phyloP scores from a whole-genome alignment of 2,888 invertebrate genomes.

The Abrostola tripartita region DNA sequence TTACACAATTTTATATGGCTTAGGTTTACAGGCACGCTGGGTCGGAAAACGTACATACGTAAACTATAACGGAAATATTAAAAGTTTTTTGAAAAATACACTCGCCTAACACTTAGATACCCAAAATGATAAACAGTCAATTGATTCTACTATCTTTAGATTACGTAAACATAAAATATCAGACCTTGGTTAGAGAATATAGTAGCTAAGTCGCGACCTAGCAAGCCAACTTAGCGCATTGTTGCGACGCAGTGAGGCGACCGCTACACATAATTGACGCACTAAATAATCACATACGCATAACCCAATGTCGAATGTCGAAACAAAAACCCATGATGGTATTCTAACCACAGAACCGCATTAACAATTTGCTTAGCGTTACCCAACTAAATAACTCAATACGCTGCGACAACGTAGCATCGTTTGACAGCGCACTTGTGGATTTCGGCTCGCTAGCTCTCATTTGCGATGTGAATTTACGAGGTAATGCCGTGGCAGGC shows the following conservation, averaged over 20 bases:
- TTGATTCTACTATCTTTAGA: not conserved
- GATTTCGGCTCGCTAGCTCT: slow-evolving; percentile 59
- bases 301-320: slow-evolving; percentile 36
- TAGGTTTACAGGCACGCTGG: slow-evolving; percentile 25
- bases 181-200: slow-evolving; percentile 13
- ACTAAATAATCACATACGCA: slow-evolving; percentile 50
- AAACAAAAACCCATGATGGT: slow-evolving; percentile 47
- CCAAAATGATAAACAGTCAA: not conserved
- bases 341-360: slow-evolving; percentile 49
- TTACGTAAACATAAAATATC: slow-evolving; percentile 2
- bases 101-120: not conserved
- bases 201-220: slow-evolving; percentile 13
- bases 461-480: slow-evolving; percentile 74
- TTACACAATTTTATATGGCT: slow-evolving; percentile 48
- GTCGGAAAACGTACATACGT: slow-evolving; percentile 30
- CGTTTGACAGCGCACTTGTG: slow-evolving; percentile 58
- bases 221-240: slow-evolving; percentile 40
- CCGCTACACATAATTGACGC: slow-evolving; percentile 38
- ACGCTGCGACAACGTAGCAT: slow-evolving; percentile 49
- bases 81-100: not conserved
- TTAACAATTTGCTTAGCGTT: slow-evolving; percentile 52
- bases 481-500: slow-evolving; percentile 66
- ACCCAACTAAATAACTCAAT: slow-evolving; percentile 54
- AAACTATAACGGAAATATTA: slow-evolving; percentile 7
- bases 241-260: slow-evolving; percentile 43